These are phyloP conservation scores for Hydrolagus affinis DNA, from an alignment of 2,113 vertebrate genomes.

Conservation along the genomic window DNA sequence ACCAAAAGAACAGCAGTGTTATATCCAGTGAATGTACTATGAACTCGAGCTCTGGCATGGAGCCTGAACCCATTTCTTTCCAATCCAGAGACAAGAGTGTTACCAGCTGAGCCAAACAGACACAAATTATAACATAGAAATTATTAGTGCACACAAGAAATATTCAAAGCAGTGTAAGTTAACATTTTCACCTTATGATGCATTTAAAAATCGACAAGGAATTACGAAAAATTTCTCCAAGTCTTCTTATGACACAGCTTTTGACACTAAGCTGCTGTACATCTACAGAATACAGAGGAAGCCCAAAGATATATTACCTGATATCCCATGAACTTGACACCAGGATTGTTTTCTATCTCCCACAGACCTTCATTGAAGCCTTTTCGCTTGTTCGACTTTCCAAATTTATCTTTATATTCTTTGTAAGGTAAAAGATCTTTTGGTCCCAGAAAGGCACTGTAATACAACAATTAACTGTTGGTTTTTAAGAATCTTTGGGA, in stretches of 20 bases:
- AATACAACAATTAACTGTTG: slow-evolving; percentile 30
- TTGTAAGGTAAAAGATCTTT: slow-evolving; percentile 96
- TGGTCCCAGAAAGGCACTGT: slow-evolving; percentile 84
- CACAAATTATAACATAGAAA: no score
- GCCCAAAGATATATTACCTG: slow-evolving; percentile 59
- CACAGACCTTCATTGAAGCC: slow-evolving; percentile 96
- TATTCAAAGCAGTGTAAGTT: no score
- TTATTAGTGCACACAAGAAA: no score
- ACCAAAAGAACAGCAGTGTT: no score
- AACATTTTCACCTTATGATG: neutral
- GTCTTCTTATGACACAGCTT: neutral
- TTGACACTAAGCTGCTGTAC: neutral
- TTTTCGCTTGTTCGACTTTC: slow-evolving; percentile 96
- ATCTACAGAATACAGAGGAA: neutral
- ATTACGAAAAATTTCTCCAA: neutral
- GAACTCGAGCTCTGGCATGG: no score
- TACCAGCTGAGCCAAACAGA: no score
- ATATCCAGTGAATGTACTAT: no score
- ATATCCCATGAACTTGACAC: slow-evolving; percentile 93
- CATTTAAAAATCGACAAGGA: neutral
- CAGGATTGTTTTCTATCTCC: slow-evolving; percentile 97
- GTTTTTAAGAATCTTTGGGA: neutral
- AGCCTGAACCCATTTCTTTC: no score
- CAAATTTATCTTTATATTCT: slow-evolving; percentile 97
- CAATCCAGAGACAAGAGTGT: no score